Evolutionary conservation across 1,140 invertebrate species (phyloP), one percentile per base, ranked within the genome.

Genomic region (Mactra quadrangularis): DNA sequence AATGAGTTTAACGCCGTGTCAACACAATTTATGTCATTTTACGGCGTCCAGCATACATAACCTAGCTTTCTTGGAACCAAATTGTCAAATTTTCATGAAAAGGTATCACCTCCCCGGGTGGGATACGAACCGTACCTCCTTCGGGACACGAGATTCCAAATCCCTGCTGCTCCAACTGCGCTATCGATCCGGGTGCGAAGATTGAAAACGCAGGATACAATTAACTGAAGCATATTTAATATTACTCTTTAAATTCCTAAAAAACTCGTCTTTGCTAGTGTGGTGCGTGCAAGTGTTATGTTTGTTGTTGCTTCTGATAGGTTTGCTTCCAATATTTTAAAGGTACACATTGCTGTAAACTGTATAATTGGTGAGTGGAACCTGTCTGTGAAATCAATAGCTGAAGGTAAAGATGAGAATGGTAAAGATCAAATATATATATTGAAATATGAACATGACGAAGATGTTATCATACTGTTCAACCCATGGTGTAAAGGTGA

Each of bases 291-390:
- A 47, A 11, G 13, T 31, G 6, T 60, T 59, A 31, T 19, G 7
- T 27, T 22, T 35, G 35, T 17, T 35, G 2, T 35, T 62, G n/a
- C n/a, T n/a, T n/a, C n/a, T n/a, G n/a, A n/a, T n/a, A n/a, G n/a
- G n/a, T n/a, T n/a, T n/a, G n/a, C n/a, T n/a, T n/a, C n/a, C n/a
- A n/a, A n/a, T 41, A 15, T 9, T 41, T 66, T 33, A 29, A 33
- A 77, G 75, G 29, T 81, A 19, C 29, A 38, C 52, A 66, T 83
- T 15, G 94, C 96, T 0, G 93, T 95, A 0, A 94, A 96, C 57
- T 95, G 96, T 77, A 95, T 97, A 17, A 95, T 98, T 4, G 97
- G 97, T 7, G 95, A 96, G 86, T 98, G 97, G 97, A 95, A 94
- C 55, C 92, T 98, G 81, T 96, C 97, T 27, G 95, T 98, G 1